These are phyloP conservation scores for Chouioia cunea DNA, from an alignment of 2,888 invertebrate genomes.

Conservation along the genomic window DNA sequence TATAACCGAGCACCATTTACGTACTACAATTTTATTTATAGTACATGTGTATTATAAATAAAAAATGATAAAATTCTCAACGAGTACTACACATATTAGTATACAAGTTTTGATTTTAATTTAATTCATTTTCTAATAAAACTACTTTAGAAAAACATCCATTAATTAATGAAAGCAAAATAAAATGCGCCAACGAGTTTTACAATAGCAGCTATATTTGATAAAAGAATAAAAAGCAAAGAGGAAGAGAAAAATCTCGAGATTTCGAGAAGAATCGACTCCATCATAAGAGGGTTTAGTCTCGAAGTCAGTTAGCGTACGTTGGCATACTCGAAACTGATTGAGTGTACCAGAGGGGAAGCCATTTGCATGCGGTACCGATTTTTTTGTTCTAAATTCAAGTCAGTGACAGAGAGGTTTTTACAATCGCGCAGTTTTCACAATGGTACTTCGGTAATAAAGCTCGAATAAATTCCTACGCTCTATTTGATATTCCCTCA, in stretches of 20 bases:
- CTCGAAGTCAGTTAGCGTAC: no score
- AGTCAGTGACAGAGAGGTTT: background rate
- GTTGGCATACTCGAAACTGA: background rate
- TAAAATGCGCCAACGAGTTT: no score
- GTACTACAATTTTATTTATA: no score
- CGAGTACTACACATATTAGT: no score
- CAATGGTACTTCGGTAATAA: background rate
- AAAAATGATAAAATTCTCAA: no score
- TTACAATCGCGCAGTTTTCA: background rate
- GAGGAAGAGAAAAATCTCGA: constrained; percentile 19
- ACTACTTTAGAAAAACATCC: no score
- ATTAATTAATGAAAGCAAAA: no score
- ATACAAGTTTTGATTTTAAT: no score
- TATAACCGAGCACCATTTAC: no score
- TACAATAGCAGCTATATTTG: background rate
- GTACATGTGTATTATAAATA: no score
- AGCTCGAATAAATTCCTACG: constrained; percentile 14
- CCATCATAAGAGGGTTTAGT: no score
- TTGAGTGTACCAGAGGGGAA: background rate
- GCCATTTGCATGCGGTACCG: constrained; percentile 15
- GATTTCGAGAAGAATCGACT: background rate
- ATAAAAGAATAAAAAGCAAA: background rate
- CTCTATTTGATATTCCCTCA: constrained; percentile 2
- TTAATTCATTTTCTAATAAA: no score
- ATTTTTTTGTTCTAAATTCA: constrained; percentile 18